phyloP scores from a whole-genome alignment of 2,797 vertebrate species.

The Acropternis orthonyx region DNA sequence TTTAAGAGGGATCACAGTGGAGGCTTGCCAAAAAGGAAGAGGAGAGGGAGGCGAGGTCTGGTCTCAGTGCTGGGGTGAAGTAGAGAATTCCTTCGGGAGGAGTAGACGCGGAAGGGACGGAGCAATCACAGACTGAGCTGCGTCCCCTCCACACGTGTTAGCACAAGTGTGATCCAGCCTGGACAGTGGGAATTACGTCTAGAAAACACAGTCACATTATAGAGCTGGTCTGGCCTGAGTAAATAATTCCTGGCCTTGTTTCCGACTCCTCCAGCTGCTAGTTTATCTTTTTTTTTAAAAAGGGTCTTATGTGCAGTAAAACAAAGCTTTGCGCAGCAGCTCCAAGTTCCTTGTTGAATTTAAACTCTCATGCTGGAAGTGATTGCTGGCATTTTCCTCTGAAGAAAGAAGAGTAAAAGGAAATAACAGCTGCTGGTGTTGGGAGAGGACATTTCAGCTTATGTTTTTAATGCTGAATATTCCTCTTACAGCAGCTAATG shows the following conservation, averaged over 20 bases:
- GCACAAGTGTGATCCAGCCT: not conserved
- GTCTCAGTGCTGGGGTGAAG: not conserved
- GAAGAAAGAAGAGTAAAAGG: not conserved
- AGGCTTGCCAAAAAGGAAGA: not conserved
- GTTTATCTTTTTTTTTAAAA: not conserved
- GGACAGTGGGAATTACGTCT: not conserved
- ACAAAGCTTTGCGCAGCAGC: constrained; percentile 15
- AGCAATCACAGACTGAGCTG: accelerated
- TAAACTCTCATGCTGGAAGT: not conserved
- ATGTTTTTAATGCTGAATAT: not conserved
- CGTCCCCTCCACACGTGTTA: not conserved
- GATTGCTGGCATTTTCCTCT: not conserved
- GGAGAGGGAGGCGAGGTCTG: not conserved
- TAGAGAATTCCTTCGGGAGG: not conserved
- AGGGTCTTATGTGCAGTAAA: not conserved
- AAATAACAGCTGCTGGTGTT: constrained; percentile 3
- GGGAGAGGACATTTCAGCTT: not conserved
- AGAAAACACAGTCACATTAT: not conserved
- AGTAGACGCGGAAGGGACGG: accelerated
- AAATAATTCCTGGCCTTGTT: not conserved
- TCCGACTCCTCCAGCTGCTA: not conserved
- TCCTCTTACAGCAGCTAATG: not conserved
- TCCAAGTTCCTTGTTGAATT: not conserved
- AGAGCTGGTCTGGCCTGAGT: not conserved
- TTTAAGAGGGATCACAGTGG: not conserved